These are phyloP conservation scores for Actinia equina DNA, from an alignment of 64 coral and sea anemone species.

Conservation along the genomic window DNA sequence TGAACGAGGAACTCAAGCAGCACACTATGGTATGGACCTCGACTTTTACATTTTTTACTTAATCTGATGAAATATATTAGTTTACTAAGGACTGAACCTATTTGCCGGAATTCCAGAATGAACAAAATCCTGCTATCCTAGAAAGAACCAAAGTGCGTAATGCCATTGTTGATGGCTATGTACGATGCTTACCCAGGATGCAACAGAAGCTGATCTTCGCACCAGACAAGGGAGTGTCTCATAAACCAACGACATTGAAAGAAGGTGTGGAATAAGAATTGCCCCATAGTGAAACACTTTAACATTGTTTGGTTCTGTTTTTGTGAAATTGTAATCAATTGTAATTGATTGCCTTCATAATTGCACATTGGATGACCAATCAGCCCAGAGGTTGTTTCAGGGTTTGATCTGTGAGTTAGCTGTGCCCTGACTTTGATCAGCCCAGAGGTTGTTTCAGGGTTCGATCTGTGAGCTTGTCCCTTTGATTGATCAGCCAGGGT, in stretches of 20 bases:
- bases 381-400: too few species aligned
- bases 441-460: too few species aligned
- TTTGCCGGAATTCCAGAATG: not conserved
- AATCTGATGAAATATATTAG: too few species aligned
- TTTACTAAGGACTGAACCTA: not conserved
- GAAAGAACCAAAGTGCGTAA: constrained; percentile 86
- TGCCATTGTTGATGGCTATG: constrained; percentile 83
- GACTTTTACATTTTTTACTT: too few species aligned
- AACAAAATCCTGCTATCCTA: not conserved
- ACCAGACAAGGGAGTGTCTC: constrained; percentile 37
- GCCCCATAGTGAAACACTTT: not conserved
- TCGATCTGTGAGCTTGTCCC: too few species aligned
- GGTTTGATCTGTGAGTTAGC: too few species aligned
- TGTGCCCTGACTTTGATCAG: too few species aligned
- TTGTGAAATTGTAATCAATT: too few species aligned
- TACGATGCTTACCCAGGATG: constrained; percentile 76
- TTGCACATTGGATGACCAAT: too few species aligned
- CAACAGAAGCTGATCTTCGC: constrained; percentile 78
- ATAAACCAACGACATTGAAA: constrained; percentile 25
- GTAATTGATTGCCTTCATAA: too few species aligned
- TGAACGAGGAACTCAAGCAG: constrained; percentile 79
- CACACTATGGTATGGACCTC: constrained; percentile 33
- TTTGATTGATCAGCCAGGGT: too few species aligned
- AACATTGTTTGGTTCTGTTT: not conserved
- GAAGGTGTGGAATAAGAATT: constrained; percentile 24